Evolutionary conservation across 2,888 invertebrate genomes (phyloP).

Genomic region (Drosophila tanythrix): DNA sequence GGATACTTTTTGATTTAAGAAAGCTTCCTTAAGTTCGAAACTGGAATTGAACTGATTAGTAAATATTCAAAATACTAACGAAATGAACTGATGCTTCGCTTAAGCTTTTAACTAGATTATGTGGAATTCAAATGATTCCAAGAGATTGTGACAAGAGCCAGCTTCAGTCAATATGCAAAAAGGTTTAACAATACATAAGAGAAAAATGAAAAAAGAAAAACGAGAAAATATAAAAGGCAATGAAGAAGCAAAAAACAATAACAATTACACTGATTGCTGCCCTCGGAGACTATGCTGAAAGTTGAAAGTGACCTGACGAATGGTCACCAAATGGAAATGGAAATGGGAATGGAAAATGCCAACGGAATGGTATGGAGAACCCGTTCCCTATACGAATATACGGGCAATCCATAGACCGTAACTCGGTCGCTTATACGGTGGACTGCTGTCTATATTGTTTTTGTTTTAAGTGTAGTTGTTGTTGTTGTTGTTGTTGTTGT

Average conservation of each 20-base stretch:
- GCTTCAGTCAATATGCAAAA: constrained; percentile 64
- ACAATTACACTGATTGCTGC: constrained; percentile 76
- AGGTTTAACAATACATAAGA: constrained; percentile 28
- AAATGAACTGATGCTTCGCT: not conserved
- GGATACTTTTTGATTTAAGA: not conserved
- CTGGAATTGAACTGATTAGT: not conserved
- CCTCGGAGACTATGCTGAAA: constrained; percentile 58
- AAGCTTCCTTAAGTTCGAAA: not conserved
- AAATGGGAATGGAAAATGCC: constrained; percentile 34
- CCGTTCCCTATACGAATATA: not conserved
- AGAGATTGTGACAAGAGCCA: constrained; percentile 32
- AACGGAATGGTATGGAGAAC: constrained; percentile 18
- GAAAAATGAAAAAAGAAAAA: constrained; percentile 18
- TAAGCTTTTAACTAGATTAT: constrained; percentile 15
- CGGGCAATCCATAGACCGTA: constrained; percentile 20
- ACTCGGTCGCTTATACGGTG: constrained; percentile 43
- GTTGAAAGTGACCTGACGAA: constrained; percentile 69
- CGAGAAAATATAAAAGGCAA: constrained; percentile 33
- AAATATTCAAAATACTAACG: not conserved
- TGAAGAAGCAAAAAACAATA: constrained; percentile 62
- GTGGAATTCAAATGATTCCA: constrained; percentile 48
- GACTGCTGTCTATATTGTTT: constrained; percentile 15
- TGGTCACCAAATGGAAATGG: constrained; percentile 56
- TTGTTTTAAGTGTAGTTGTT: constrained; percentile 7
- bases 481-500: not conserved